phyloP scores from a whole-genome alignment of 2,113 vertebrate genomes.

The Bubo scandiacus region DNA sequence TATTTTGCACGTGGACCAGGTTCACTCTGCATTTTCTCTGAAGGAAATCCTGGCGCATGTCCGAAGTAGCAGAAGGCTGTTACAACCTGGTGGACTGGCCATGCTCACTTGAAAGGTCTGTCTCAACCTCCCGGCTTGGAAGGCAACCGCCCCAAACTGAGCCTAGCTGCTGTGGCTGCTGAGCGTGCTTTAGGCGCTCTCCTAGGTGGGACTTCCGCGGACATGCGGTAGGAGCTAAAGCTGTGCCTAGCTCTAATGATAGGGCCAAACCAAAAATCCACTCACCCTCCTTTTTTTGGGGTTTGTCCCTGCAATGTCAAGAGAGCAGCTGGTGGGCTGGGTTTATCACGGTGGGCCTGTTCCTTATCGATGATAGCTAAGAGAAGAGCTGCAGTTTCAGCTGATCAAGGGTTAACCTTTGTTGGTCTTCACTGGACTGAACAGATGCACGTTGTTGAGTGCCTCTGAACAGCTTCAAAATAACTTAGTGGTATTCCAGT shows the following conservation, averaged over 20 bases:
- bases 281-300: not conserved
- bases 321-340: not conserved
- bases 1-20: rapidly evolving
- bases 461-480: not conserved
- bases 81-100: not conserved
- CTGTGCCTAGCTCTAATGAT: not conserved
- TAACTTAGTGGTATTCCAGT: not conserved
- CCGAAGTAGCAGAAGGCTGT: not conserved
- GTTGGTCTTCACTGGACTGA: not conserved
- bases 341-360: rapidly evolving
- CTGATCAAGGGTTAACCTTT: not conserved
- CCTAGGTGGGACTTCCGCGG: not conserved
- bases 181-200: not conserved
- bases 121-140: not conserved
- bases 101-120: not conserved
- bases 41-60: not conserved
- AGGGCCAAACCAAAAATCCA: not conserved
- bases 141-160: rapidly evolving
- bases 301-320: not conserved
- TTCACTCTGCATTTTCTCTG: not conserved
- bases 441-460: not conserved
- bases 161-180: rapidly evolving
- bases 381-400: not conserved
- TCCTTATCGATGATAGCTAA: not conserved
- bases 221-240: not conserved